Percentiles rank a stretch among this genome's conserved stretches.
Evolutionary conservation across 2,888 invertebrate species (phyloP).

Genomic region (Leptopilina myrica): DNA sequence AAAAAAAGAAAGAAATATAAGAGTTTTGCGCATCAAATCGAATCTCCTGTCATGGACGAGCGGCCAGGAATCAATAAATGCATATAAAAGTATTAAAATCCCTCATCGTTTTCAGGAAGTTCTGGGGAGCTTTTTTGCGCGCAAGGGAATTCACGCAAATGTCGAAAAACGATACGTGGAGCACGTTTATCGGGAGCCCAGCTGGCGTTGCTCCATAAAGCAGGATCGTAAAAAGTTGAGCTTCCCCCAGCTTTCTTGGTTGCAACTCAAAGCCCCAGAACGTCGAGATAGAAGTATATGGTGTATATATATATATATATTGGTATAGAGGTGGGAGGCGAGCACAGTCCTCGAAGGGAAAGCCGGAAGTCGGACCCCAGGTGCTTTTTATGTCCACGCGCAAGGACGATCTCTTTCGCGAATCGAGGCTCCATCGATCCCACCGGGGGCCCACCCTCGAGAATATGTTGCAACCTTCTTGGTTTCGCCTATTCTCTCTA

Average conservation of each 20-base stretch:
- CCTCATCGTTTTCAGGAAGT: conserved; percentile 9
- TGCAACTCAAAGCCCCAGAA: conserved; percentile 18
- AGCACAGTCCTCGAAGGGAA: conserved; percentile 23
- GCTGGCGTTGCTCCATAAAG: conserved; percentile 60
- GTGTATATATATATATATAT: too few species aligned
- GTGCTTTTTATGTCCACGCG: conserved; percentile 30
- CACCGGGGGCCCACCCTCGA: conserved; percentile 9
- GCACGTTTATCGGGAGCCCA: conserved; percentile 58
- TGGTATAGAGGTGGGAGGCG: neutral
- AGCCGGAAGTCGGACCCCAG: conserved; percentile 38
- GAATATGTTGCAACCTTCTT: conserved; percentile 24
- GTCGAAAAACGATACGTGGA: conserved; percentile 28
- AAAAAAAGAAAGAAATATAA: too few species aligned
- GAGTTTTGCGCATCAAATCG: neutral
- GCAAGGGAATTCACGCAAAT: conserved; percentile 22
- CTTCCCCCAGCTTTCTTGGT: conserved; percentile 42
- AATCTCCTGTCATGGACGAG: neutral
- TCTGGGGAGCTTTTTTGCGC: neutral
- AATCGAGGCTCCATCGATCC: conserved; percentile 37
- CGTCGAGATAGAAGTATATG: neutral
- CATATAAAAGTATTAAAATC: conserved; percentile 7
- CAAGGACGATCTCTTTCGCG: conserved; percentile 33
- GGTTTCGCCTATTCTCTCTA: conserved; percentile 33
- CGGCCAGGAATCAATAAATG: conserved; percentile 2
- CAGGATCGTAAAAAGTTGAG: conserved; percentile 58